These are phyloP conservation scores for Kryphioiulus occultus DNA, from an alignment of 2,888 invertebrate genomes.

Conservation along the genomic window DNA sequence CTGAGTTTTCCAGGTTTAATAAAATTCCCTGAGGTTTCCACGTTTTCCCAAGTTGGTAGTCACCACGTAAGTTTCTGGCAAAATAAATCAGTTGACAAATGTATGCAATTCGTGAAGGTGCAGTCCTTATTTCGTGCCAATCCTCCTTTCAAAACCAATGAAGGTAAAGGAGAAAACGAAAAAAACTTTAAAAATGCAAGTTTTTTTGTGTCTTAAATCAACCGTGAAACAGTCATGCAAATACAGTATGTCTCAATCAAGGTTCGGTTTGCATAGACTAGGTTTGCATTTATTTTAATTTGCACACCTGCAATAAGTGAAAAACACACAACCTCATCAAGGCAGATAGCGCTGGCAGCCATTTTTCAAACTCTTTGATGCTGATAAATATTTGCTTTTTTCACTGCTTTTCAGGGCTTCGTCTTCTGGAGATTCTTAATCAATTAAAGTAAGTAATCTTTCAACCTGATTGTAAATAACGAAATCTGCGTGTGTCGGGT, in stretches of 20 bases:
- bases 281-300: background rate
- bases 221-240: background rate
- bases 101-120: background rate
- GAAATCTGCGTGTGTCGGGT: too few relatives aligned
- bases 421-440: conserved; percentile 83
- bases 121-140: background rate
- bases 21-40: too few relatives aligned
- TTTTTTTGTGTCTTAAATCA: background rate
- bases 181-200: background rate
- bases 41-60: too few relatives aligned
- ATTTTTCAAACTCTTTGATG: conserved; percentile 51
- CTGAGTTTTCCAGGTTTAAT: too few relatives aligned
- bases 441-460: conserved; percentile 63
- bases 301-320: background rate
- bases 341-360: background rate
- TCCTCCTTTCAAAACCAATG: background rate
- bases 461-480: background rate
- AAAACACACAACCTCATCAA: conserved; percentile 11
- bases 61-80: too few relatives aligned
- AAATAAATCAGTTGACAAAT: too few relatives aligned
- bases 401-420: conserved; percentile 75
- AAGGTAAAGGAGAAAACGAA: background rate
- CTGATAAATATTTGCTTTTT: conserved; percentile 54
- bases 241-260: background rate
- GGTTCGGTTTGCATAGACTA: background rate